Evolutionary conservation across 2,113 vertebrate species (phyloP), one percentile per base, ranked within the genome.

Genomic region (Oreochromis spilurus): DNA sequence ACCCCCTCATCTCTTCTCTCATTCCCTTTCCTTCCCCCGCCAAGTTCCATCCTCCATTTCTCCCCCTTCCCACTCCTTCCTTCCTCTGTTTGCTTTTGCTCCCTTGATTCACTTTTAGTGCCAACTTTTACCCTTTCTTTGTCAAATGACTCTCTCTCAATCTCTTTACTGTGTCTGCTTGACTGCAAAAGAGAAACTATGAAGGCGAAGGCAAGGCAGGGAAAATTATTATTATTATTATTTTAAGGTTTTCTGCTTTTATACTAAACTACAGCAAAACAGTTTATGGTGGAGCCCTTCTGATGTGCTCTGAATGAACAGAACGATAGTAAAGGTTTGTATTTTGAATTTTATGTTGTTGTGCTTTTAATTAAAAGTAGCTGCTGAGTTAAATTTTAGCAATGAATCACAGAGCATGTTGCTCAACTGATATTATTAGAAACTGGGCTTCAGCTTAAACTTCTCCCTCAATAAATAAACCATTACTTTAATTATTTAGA

Each of bases 1-100:
- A 81, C 89, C 88, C 83, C 84, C 79, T 60, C 58, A 60, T 79
- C 81, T 53, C 77, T 52, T 89, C 87, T 83, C 82, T 77, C 81
- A 12, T 91, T 91, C 88, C 88, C 67, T 78, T 87, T 90, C 60
- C 84, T 84, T 90, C 89, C 90, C 89, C 81, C 81, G 17, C 87
- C 75, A 91, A 91, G 91, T 91, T 91, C 90, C 92, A 91, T 92
- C 91, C 93, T 92, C 77, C 89, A 87, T 91, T 85, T 90, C 91
- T 79, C 72, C 89, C 90, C 77, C 88, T 88, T 94, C 94, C 94
- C 90, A 93, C 93, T 94, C 93, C 88, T 96, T 95, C 95, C 94
- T 96, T 95, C 94, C 93, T 93, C 91, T 95, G 94, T 96, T 95
- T 95, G 92, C 95, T 92, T 95, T 95, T 94, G 92, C 94, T 94